Percentiles rank a stretch among this genome's conserved stretches.
These are phyloP conservation scores for Centropus bengalensis DNA, from an alignment of 2,113 vertebrate genomes.

Conservation along the genomic window DNA sequence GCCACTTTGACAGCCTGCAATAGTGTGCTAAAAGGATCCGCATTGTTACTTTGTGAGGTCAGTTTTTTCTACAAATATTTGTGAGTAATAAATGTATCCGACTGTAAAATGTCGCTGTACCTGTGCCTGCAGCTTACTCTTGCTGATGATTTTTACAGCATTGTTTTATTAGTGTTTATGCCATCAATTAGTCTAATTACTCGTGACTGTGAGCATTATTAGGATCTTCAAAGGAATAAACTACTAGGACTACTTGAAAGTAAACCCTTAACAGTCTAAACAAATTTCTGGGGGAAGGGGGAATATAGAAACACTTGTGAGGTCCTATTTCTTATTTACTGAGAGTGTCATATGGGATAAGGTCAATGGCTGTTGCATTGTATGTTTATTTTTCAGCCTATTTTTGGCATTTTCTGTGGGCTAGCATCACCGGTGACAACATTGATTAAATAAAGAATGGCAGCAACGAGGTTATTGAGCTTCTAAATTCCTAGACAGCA, in stretches of 20 bases:
- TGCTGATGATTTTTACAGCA: slow-evolving; percentile 54
- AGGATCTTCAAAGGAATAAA: slow-evolving; percentile 50
- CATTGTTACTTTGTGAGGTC: neutral
- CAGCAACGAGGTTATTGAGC: neutral
- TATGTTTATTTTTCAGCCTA: neutral
- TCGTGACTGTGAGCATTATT: slow-evolving; percentile 62
- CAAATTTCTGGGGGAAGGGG: slow-evolving; percentile 12
- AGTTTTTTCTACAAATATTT: neutral
- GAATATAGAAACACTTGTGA: neutral
- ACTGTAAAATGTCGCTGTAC: slow-evolving; percentile 2
- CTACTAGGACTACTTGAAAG: slow-evolving; percentile 31
- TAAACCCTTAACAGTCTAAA: slow-evolving; percentile 42
- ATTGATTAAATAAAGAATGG: neutral
- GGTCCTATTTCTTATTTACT: neutral
- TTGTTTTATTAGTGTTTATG: slow-evolving; percentile 64
- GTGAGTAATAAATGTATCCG: neutral
- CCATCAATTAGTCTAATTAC: slow-evolving; percentile 64
- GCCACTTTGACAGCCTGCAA: slow-evolving; percentile 1
- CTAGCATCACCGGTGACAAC: neutral
- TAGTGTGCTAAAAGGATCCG: slow-evolving; percentile 23
- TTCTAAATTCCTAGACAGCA: slow-evolving; percentile 40
- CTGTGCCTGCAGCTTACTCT: slow-evolving; percentile 16
- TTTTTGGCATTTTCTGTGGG: neutral
- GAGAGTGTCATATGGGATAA: neutral
- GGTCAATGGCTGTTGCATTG: neutral